These are phyloP conservation scores for Xiphophorus couchianus DNA, from an alignment of 2,113 vertebrate species.

Conservation along the genomic window DNA sequence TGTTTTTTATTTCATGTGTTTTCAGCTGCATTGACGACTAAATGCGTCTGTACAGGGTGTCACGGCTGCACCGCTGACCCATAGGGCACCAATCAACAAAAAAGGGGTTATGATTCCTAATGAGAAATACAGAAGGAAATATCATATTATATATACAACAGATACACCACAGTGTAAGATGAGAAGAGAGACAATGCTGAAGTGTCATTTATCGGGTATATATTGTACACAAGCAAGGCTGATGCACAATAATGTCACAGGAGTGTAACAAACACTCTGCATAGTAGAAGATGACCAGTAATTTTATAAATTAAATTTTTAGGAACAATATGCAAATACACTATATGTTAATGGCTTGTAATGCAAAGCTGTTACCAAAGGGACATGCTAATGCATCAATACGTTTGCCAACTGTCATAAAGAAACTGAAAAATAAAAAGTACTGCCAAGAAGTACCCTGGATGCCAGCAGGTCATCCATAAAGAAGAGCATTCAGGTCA, in stretches of 20 bases:
- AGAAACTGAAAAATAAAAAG: not conserved
- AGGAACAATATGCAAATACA: not conserved
- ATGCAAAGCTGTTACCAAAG: too few relatives aligned
- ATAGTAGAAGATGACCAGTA: not conserved
- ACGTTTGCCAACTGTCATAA: not conserved
- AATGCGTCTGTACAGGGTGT: too few relatives aligned
- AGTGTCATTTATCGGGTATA: not conserved
- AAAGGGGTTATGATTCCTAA: not conserved
- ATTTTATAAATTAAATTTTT: not conserved
- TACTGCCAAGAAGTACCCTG: not conserved
- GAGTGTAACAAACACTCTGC: not conserved
- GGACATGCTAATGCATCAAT: not conserved
- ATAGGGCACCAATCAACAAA: too few relatives aligned
- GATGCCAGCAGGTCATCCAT: not conserved
- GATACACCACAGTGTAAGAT: not conserved
- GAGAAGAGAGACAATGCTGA: not conserved
- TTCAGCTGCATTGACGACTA: too few relatives aligned
- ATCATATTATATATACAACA: not conserved
- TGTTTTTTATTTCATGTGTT: too few relatives aligned
- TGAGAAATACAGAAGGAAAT: not conserved
- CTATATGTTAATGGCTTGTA: too few relatives aligned
- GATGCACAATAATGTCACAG: not conserved
- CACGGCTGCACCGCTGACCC: too few relatives aligned
- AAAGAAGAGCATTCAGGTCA: not conserved
- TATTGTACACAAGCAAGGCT: not conserved